Conservation (phyloP, 2,888 invertebrate genomes). For the Aphodius granarius region DNA sequence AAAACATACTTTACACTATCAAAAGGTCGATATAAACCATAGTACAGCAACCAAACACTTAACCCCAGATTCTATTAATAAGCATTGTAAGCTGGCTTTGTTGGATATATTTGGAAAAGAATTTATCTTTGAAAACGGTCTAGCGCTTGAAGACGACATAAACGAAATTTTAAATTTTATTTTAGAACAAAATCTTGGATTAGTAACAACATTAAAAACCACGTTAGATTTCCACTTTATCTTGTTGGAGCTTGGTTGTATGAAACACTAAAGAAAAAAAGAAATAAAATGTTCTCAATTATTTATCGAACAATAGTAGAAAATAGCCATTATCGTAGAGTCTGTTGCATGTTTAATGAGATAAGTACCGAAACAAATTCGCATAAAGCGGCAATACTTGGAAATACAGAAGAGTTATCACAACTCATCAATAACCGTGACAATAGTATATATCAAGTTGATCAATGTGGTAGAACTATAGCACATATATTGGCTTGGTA, state of each 20-base stretch:
- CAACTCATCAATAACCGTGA: not conserved
- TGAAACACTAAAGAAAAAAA: not conserved
- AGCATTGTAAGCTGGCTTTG: not conserved
- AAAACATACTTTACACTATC: not conserved
- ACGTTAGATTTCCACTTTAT: not conserved
- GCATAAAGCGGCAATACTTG: not conserved
- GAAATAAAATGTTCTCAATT: not conserved
- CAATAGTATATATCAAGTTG: not conserved
- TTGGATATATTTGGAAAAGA: not conserved
- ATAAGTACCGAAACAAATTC: not conserved
- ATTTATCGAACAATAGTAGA: not conserved
- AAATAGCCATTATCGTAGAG: not conserved
- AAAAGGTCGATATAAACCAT: not conserved
- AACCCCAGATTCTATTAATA: not conserved
- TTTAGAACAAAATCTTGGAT: not conserved
- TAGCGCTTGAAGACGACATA: not conserved
- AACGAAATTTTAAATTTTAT: not conserved
- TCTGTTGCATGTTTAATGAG: not conserved
- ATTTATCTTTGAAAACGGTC: not conserved
- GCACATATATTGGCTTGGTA: not conserved
- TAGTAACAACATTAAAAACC: not conserved
- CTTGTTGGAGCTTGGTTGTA: not conserved
- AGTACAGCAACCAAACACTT: not conserved
- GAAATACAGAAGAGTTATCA: not conserved
- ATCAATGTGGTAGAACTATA: not conserved